These are phyloP conservation scores for Mastacembelus armatus DNA, from an alignment of 2,797 vertebrate species.

Conservation along the genomic window DNA sequence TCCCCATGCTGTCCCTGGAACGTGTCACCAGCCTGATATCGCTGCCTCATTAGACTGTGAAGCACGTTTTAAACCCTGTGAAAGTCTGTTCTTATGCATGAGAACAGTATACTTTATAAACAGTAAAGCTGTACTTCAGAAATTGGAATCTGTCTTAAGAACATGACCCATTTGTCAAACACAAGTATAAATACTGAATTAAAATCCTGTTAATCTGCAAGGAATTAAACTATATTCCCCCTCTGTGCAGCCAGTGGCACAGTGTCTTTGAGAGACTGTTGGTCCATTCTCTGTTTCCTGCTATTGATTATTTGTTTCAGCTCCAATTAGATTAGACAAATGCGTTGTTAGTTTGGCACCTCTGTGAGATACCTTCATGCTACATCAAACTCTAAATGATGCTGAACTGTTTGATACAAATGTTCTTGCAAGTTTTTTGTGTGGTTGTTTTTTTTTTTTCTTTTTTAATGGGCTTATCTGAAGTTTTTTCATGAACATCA, in stretches of 20 bases:
- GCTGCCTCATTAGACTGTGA: not conserved
- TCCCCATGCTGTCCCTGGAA: not conserved
- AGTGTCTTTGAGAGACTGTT: not conserved
- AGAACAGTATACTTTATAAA: not conserved
- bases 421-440: not conserved
- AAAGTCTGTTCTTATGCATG: not conserved
- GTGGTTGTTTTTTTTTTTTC: too few relatives aligned
- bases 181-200: not conserved
- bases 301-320: slow-evolving; percentile 4
- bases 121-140: not conserved
- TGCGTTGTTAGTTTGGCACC: slow-evolving; percentile 22
- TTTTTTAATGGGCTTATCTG: too few relatives aligned
- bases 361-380: slow-evolving; percentile 21
- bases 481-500: too few relatives aligned
- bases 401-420: slow-evolving; percentile 10
- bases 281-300: not conserved
- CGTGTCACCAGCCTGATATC: not conserved
- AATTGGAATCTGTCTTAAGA: not conserved
- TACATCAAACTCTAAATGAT: slow-evolving; percentile 26
- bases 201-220: not conserved
- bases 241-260: not conserved
- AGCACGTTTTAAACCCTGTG: not conserved
- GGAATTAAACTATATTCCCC: not conserved
- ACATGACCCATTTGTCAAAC: not conserved
- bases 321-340: slow-evolving; percentile 3